These are phyloP conservation scores for Lycocerus yunnanus DNA, from an alignment of 2,888 invertebrate genomes.

Conservation along the genomic window DNA sequence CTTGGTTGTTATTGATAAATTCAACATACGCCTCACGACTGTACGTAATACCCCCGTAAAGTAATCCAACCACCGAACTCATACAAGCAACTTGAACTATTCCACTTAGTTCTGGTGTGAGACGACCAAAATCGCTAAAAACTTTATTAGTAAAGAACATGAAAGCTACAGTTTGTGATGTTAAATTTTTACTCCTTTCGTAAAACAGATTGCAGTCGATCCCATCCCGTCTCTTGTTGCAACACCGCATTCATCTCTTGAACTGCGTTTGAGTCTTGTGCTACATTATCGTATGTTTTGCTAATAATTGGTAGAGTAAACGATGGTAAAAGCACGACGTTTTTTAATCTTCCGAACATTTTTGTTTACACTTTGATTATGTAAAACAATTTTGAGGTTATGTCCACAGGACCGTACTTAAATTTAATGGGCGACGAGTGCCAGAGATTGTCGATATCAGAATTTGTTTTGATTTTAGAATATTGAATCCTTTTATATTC, in stretches of 20 bases:
- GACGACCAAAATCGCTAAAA: conserved; percentile 68
- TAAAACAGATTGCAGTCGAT: conserved; percentile 25
- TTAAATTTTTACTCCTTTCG: conserved; percentile 17
- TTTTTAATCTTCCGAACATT: not conserved
- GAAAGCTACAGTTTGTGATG: not conserved
- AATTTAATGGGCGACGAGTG: no score
- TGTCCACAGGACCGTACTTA: not conserved
- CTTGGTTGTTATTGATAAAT: conserved; percentile 76
- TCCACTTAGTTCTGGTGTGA: conserved; percentile 66
- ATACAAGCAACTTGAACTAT: conserved; percentile 63
- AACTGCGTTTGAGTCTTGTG: conserved; percentile 23
- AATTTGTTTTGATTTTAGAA: no score
- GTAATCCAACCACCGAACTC: conserved; percentile 66
- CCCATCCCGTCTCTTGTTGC: conserved; percentile 27
- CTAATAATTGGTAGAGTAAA: not conserved
- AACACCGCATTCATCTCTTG: conserved; percentile 13
- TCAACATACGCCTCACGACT: conserved; percentile 65
- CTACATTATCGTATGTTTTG: conserved; percentile 17
- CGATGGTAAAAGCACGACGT: not conserved
- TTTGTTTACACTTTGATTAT: conserved; percentile 3
- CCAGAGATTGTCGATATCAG: no score
- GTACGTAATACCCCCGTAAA: conserved; percentile 67
- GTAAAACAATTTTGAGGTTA: not conserved
- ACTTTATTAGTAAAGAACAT: conserved; percentile 3
- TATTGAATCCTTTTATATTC: no score